Evolutionary conservation across 1,140 invertebrate species (phyloP).

Genomic region (Samia ricini): DNA sequence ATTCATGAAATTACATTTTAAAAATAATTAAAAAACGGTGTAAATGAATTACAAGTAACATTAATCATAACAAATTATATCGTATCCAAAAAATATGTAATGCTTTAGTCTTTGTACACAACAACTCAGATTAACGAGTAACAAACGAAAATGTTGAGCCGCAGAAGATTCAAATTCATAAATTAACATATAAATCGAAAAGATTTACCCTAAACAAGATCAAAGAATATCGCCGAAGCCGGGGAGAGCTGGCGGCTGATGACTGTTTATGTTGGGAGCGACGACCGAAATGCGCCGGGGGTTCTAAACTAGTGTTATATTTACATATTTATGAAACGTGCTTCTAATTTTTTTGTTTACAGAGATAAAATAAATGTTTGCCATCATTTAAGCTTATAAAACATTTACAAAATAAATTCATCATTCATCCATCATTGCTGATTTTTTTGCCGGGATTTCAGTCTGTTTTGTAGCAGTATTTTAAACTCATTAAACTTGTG

Average conservation of each 20-base stretch:
- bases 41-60: no score
- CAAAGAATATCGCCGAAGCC: constrained; percentile 69
- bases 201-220: constrained; percentile 74
- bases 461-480: no score
- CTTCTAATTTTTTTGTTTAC: neutral
- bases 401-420: no score
- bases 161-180: constrained; percentile 67
- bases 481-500: no score
- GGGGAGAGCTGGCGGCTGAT: constrained; percentile 42
- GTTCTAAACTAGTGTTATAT: constrained; percentile 13
- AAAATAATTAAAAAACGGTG: no score
- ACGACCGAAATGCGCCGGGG: constrained; percentile 31
- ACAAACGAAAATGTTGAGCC: constrained; percentile 40
- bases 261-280: constrained; percentile 59
- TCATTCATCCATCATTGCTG: no score
- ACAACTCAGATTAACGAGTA: constrained; percentile 45
- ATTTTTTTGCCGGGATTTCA: no score
- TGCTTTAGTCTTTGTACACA: constrained; percentile 17
- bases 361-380: neutral
- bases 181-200: constrained; percentile 77
- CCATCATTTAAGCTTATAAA: no score
- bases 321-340: constrained; percentile 3
- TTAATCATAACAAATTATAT: neutral
- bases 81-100: constrained; percentile 23
- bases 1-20: no score